phyloP scores from a whole-genome alignment of 2,113 vertebrate genomes.

The Thalassarche chlororhynchos region DNA sequence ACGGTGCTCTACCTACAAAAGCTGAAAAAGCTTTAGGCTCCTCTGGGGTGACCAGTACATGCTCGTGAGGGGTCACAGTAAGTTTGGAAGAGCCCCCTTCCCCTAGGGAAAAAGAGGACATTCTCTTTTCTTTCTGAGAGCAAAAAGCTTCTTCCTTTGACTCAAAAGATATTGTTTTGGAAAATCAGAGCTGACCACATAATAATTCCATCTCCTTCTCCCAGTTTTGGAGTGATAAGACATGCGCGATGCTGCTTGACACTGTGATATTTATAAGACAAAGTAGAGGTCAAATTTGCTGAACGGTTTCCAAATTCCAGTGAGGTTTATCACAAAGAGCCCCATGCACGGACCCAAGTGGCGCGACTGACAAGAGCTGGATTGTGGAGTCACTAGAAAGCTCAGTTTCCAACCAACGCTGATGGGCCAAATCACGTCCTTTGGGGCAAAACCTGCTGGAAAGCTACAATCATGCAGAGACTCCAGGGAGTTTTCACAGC shows the following conservation, averaged over 20 bases:
- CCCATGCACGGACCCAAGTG: conserved; percentile 34
- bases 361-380: conserved; percentile 29
- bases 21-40: neutral
- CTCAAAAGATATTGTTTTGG: conserved; percentile 24
- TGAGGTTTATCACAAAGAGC: conserved; percentile 63
- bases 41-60: neutral
- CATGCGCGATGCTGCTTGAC: conserved; percentile 41
- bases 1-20: neutral
- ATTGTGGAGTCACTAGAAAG: conserved; percentile 25
- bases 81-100: neutral
- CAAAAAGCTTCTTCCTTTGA: conserved; percentile 13
- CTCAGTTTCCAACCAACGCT: neutral
- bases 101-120: neutral
- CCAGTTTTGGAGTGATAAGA: conserved; percentile 12
- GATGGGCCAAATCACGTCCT: neutral
- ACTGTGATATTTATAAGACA: conserved; percentile 69
- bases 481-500: neutral
- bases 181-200: conserved; percentile 35
- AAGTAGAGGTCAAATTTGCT: conserved; percentile 65
- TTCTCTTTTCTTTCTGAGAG: neutral
- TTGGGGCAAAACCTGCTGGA: conserved; percentile 1
- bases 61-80: neutral
- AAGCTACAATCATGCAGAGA: neutral
- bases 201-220: conserved; percentile 50
- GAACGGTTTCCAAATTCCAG: conserved; percentile 69